Percentiles rank a stretch among this genome's conserved stretches.
Conservation (phyloP, 2,888 invertebrate species). For the Campoplex capitator region DNA sequence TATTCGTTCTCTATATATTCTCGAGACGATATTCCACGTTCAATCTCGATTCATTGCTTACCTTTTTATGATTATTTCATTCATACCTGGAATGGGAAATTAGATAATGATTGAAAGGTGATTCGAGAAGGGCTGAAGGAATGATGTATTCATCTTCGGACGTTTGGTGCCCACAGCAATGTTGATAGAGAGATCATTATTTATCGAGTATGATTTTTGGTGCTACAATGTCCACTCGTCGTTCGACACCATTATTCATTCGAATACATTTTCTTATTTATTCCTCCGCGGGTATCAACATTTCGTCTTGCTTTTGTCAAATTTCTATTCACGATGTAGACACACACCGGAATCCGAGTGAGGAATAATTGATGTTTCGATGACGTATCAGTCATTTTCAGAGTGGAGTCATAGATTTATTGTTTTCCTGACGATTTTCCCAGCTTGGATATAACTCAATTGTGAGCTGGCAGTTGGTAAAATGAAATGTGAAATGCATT, state of each 20-base stretch:
- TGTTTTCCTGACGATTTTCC: constrained; percentile 41
- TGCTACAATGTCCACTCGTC: not conserved
- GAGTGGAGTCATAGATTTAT: constrained; percentile 17
- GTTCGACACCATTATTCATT: not conserved
- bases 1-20: not conserved
- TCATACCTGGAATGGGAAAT: not conserved
- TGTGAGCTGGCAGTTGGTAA: constrained; percentile 25
- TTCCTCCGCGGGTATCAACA: not conserved
- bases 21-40: not conserved
- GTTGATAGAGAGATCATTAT: not conserved
- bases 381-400: constrained; percentile 31
- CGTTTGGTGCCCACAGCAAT: not conserved
- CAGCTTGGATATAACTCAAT: constrained; percentile 43
- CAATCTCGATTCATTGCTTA: not conserved
- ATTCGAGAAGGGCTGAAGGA: not conserved
- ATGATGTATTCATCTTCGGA: not conserved
- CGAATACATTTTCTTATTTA: not conserved
- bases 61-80: not conserved
- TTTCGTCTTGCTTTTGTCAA: not conserved
- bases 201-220: not conserved
- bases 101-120: not conserved
- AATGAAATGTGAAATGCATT: constrained; percentile 41
- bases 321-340: not conserved
- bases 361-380: constrained; percentile 3
- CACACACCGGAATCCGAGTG: not conserved